Base-by-base conservation (phyloP, 1,140 invertebrate species). In the Platorchestia sp. region DNA sequence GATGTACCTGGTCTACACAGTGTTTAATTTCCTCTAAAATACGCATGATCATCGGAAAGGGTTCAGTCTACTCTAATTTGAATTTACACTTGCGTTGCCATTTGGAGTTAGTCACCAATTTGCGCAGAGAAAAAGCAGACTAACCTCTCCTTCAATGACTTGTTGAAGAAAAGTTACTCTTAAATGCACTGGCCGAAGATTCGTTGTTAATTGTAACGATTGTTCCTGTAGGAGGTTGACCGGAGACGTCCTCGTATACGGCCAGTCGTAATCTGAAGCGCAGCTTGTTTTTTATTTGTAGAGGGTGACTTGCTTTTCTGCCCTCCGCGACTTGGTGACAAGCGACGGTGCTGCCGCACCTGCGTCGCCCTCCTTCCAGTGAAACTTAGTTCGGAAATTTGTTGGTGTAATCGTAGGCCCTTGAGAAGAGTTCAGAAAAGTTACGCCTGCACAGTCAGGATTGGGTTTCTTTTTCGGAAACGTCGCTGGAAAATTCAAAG, bases 251-350 rank as follows among this genome's bases (percentile, higher is more conserved):
- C 87, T 45, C 41, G 87, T 45, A 90, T 42, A 14, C 59, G 87
- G 14, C 87, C 27, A 42, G 87, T 45, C 87, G 87, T 90, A 90
- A 90, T 90, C 87, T 42, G 87, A 44, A 90, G 87, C 19, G 87
- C 87, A 16, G 87, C 87, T 10, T 90, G 41, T 41, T 1, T 90
- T 87, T 90, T 90, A 90, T 90, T 90, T 90, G 44, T 90, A 41
- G 87, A 90, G 41, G 44, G 87, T 90, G 87, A 90, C 87, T 90
- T 90, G 87, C 87, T 90, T 45, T 90, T 45, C 44, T 90, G 87
- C 41, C 87, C 44, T 90, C 87, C 41, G 7, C 41, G 41, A 43
- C 87, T 90, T 90, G 87, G 87, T 90, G 87, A 90, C 87, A 90
- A 90, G 10, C 87, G 44, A 19, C 87, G 59, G 27, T 75, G 14